These are phyloP conservation scores for Sphenodon punctatus DNA, from an alignment of 2,797 vertebrate genomes.

Conservation along the genomic window DNA sequence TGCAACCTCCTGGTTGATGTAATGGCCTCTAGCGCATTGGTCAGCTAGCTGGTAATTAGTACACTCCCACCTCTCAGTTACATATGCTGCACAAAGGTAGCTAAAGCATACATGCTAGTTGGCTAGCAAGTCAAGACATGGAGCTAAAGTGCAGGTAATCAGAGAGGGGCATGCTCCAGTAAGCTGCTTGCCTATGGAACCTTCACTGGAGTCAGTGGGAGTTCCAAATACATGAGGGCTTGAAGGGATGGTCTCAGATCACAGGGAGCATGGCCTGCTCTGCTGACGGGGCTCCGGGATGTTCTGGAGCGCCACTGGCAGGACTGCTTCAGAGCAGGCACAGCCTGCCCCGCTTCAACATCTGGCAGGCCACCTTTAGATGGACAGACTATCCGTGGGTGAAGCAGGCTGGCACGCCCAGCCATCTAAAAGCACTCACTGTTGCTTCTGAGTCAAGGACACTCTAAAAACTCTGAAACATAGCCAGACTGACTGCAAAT, in stretches of 20 bases:
- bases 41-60: not conserved
- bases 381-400: no score
- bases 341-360: no score
- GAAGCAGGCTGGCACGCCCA: no score
- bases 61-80: not conserved
- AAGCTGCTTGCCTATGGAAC: not conserved
- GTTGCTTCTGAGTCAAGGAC: not conserved
- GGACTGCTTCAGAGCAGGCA: no score
- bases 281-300: no score
- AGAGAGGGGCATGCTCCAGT: not conserved
- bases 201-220: not conserved
- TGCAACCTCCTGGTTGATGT: not conserved
- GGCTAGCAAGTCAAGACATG: not conserved
- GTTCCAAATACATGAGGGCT: not conserved
- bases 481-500: not conserved
- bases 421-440: no score
- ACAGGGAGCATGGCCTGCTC: accelerated
- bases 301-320: no score
- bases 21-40: not conserved
- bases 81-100: not conserved
- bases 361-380: no score
- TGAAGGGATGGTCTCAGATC: accelerated
- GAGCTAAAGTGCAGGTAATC: not conserved
- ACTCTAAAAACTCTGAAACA: not conserved
- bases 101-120: not conserved